Conservation (phyloP, 1,140 invertebrate species). For the Onthophagus taurus region DNA sequence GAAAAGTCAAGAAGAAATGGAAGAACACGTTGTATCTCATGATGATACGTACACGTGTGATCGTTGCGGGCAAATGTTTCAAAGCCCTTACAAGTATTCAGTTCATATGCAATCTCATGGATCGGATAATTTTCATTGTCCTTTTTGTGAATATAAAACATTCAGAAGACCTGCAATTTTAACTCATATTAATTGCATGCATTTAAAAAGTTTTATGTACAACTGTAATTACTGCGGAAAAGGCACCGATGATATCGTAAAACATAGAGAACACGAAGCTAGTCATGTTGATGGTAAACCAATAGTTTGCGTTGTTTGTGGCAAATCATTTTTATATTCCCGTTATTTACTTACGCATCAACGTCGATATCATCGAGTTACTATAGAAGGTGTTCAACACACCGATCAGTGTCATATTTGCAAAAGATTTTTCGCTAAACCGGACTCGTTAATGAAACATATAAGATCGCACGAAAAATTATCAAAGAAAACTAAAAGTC, state of each 20-base stretch:
- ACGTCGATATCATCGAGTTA: slow-evolving; percentile 3
- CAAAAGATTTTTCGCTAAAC: slow-evolving; percentile 1
- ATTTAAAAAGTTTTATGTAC: slow-evolving; percentile 7
- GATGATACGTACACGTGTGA: slow-evolving; percentile 19
- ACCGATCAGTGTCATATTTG: slow-evolving; percentile 9
- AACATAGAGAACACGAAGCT: slow-evolving; percentile 44
- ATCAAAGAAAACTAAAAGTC: background rate
- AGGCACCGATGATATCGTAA: slow-evolving; percentile 34
- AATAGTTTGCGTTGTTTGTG: slow-evolving; percentile 50
- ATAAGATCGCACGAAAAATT: slow-evolving; percentile 9
- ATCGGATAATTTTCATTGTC: slow-evolving; percentile 9
- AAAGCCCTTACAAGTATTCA: slow-evolving; percentile 20
- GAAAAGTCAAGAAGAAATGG: slow-evolving; percentile 6
- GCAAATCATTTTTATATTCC: slow-evolving; percentile 42
- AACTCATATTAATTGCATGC: slow-evolving; percentile 1
- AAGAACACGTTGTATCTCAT: slow-evolving; percentile 15
- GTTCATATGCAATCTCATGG: slow-evolving; percentile 18
- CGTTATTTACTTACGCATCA: slow-evolving; percentile 39
- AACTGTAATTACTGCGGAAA: slow-evolving; percentile 15
- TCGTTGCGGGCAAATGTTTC: slow-evolving; percentile 18
- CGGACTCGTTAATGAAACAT: slow-evolving; percentile 3
- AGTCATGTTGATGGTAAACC: slow-evolving; percentile 49
- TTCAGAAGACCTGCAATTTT: background rate
- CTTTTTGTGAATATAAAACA: slow-evolving; percentile 3
- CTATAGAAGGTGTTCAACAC: background rate